Evolutionary conservation across 2,113 vertebrate species (phyloP).

Genomic region (Trachemys scripta): DNA sequence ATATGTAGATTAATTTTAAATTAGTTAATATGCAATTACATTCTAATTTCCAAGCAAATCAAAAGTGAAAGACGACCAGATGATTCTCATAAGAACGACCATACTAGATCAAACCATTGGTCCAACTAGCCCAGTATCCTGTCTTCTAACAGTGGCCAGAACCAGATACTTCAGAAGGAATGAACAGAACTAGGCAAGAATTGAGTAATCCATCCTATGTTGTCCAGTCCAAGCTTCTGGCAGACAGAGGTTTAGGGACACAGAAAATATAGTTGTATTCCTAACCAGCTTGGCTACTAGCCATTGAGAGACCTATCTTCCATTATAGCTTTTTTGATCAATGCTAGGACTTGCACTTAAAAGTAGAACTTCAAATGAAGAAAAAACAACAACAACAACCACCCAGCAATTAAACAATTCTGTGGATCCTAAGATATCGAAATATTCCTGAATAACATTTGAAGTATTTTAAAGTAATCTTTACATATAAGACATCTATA

Average conservation of each 20-base stretch:
- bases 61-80: background rate
- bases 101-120: background rate
- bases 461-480: background rate
- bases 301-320: background rate
- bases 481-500: constrained; percentile 38
- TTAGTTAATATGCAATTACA: background rate
- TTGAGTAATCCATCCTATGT: background rate
- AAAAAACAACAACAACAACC: background rate
- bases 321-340: background rate
- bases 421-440: background rate
- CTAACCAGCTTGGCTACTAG: background rate
- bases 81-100: background rate
- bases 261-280: background rate
- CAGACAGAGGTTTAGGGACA: background rate
- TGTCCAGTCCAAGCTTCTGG: background rate
- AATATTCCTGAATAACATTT: background rate
- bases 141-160: background rate
- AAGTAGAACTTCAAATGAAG: background rate
- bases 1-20: background rate
- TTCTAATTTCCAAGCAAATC: background rate
- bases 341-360: background rate
- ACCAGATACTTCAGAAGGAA: background rate
- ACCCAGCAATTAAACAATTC: background rate
- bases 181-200: background rate
- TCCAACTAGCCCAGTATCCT: too few relatives aligned